phyloP scores from a whole-genome alignment of 2,888 invertebrate species.

The Philonicus albiceps region DNA sequence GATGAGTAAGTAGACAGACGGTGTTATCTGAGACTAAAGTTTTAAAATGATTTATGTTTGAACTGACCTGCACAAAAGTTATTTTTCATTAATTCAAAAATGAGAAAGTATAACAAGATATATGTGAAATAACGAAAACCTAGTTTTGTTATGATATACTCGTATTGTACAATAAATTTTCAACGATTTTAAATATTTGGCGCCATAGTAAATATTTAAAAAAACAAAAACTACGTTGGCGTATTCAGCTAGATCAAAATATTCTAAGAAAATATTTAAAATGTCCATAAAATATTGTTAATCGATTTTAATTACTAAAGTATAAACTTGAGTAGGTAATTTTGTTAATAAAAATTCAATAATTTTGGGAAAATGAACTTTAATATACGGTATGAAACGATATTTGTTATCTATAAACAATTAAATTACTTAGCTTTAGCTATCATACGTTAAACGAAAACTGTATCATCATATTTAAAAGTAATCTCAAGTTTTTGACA shows the following conservation, averaged over 20 bases:
- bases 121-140: too few species aligned
- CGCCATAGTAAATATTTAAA: too few species aligned
- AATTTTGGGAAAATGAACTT: background rate
- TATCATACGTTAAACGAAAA: background rate
- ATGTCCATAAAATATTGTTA: too few species aligned
- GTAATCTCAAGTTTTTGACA: background rate
- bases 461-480: background rate
- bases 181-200: too few species aligned
- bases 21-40: background rate
- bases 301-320: background rate
- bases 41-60: background rate
- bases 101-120: too few species aligned
- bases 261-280: background rate
- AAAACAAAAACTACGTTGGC: too few species aligned
- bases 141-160: too few species aligned
- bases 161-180: too few species aligned
- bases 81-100: background rate
- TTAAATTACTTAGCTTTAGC: background rate
- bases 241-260: too few species aligned
- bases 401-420: background rate
- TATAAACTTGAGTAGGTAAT: too few species aligned
- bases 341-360: background rate
- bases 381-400: background rate
- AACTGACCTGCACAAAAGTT: background rate
- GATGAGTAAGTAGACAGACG: background rate